Evolutionary conservation across 2,113 vertebrate genomes (phyloP), one percentile per base, ranked within the genome.

Genomic region (Varanus komodoensis): DNA sequence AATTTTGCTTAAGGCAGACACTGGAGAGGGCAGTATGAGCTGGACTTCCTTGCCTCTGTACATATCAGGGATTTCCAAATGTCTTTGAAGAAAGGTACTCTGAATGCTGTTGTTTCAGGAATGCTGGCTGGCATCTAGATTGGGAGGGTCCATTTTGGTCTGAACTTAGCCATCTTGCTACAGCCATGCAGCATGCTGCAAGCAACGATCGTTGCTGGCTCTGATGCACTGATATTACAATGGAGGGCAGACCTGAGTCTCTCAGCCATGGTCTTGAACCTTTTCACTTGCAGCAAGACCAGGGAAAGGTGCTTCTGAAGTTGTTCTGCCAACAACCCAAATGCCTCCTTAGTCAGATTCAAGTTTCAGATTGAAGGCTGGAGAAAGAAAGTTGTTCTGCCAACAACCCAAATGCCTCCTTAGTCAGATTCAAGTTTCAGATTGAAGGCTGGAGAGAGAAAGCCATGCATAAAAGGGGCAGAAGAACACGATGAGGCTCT

Each of bases 381-480:
- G 44, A 52, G 89, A 54, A 25, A 92, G 77, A 44, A 44, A 52
- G 82, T 3, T 29, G 38, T 0, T 1, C 29, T 38, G 12, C 0
- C 7, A 81, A 52, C 69, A 83, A 0, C 38, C 73, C 87, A 67
- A 50, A 81, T 71, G 67, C 88, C 91, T 73, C 11, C 2, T 44
- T 64, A 52, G 78, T 81, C 82, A 88, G 73, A 3, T 92, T 81
- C 82, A 88, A 73, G 2, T 92, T 84, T 69, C 78, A 86, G 75
- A 82, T 23, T 17, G 75, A 82, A 8, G 44, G 75, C 48, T 69
- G 52, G 44, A 52, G 89, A 54, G 23, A 92, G 77, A 44, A 0
- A 21, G 75, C 17, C 64, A 29, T 0, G 0, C 57, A 50, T 69
- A 52, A 71, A 73, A 67, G 19, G 4, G 15, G 23, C 32, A 27